Base-by-base conservation (phyloP, 1,140 invertebrate species). In the Drosophila navojoa region DNA sequence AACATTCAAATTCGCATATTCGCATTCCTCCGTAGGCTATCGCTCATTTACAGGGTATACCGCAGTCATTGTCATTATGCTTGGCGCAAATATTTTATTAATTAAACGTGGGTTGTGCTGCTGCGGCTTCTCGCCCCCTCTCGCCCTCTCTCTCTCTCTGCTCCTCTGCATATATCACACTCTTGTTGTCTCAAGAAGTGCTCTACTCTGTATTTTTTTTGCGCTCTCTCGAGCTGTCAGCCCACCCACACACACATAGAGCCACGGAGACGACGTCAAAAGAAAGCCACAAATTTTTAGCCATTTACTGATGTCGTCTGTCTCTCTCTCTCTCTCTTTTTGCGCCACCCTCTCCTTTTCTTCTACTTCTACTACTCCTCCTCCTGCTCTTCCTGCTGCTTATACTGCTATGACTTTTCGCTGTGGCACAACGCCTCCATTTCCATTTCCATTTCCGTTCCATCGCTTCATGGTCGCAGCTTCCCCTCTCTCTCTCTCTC, bases 231-330 rank as follows among this genome's bases (percentile, higher is more conserved):
- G 5, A 6, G 35, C 35, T 38, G 11, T 44, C 55, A 40, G 42
- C 80, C 72, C 76, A 79, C 80, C 72, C 80, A 70, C 10, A 55
- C 44, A 60, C 47, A 42, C 6, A 3, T 1, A 6, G 3, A 32
- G 4, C 4, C 3, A 6, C 29, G 6, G n/a, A n/a, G n/a, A n/a
- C n/a, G n/a, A n/a, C n/a, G 72, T 76, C 69, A 85, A 84, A 84
- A 85, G 81, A 85, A 85, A 85, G 82, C 76, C 74, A 85, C 67
- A 77, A 74, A 85, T 67, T 77, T 38, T 59, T 80, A 72, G 63
- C 63, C 77, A 80, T 77, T 77, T 77, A 67, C 74, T 77, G 70
- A 59, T 63, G 53, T 69, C 61, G 50, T 53, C 22, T 50, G n/a
- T n/a, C n/a, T n/a, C n/a, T 25, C 11, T 13, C 64, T 2, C 2